Percentiles rank a stretch among this genome's conserved stretches.
Evolutionary conservation across 1,140 invertebrate species (phyloP).

Genomic region (Aphaenogaster floridana): DNA sequence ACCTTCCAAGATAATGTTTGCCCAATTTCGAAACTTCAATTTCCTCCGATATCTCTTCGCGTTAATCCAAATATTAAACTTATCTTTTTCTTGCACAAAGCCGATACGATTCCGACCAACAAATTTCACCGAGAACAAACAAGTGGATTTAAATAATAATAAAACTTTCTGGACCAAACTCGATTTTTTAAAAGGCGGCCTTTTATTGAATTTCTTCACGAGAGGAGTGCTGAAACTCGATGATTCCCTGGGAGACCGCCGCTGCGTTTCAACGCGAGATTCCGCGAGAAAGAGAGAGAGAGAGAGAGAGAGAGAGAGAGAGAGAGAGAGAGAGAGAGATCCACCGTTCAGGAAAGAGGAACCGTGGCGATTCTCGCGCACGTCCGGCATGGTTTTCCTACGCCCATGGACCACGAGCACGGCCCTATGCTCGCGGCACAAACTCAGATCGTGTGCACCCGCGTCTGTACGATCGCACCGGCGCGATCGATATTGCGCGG

Average conservation of each 20-base stretch:
- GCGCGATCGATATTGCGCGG: conserved; percentile 32
- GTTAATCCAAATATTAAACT: neutral
- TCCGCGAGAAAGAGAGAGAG: neutral
- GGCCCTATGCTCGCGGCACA: conserved; percentile 30
- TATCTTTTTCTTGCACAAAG: neutral
- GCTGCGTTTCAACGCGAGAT: neutral
- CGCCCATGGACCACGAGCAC: conserved; percentile 38
- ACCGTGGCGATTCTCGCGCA: neutral
- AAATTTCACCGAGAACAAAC: neutral
- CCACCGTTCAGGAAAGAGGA: neutral
- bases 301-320: neutral
- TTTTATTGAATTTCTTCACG: neutral
- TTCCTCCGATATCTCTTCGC: neutral
- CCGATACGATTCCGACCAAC: neutral
- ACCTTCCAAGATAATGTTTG: neutral
- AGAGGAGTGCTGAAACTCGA: neutral
- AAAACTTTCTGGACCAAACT: neutral
- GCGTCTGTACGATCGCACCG: conserved; percentile 35
- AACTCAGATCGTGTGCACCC: conserved; percentile 49
- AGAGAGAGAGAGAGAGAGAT: too few relatives aligned
- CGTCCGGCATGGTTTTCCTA: conserved; percentile 33
- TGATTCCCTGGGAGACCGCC: neutral
- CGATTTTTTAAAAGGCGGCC: neutral
- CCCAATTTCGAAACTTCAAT: neutral
- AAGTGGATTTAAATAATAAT: neutral